phyloP scores from a whole-genome alignment of 2,797 vertebrate genomes.

The Anableps anableps region DNA sequence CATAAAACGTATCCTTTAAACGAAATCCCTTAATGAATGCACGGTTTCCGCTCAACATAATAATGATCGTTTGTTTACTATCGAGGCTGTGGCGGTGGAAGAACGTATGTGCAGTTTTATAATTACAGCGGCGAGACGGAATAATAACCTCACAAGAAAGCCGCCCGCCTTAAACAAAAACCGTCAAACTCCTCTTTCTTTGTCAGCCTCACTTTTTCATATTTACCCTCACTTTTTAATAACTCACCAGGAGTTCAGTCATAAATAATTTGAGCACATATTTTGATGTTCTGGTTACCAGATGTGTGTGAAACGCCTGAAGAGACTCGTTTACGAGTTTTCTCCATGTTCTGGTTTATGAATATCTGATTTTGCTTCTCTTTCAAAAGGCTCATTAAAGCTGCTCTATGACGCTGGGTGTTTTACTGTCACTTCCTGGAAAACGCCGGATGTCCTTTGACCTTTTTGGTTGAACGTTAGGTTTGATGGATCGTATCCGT shows the following conservation, averaged over 20 bases:
- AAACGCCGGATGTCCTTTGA: background rate
- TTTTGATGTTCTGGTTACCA: background rate
- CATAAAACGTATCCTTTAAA: background rate
- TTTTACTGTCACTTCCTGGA: background rate
- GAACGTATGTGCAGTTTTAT: constrained; percentile 5
- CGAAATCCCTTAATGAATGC: constrained; percentile 4
- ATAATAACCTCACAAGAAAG: background rate
- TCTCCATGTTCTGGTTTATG: background rate
- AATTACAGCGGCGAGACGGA: constrained; percentile 27
- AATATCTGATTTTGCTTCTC: background rate
- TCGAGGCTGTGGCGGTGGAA: background rate
- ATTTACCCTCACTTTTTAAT: background rate
- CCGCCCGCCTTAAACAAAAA: background rate
- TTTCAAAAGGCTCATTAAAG: background rate
- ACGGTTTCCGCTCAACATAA: background rate
- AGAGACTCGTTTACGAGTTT: background rate
- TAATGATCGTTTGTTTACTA: background rate
- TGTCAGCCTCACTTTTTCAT: background rate
- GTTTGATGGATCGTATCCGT: background rate
- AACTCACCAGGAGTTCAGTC: background rate
- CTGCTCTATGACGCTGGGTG: background rate
- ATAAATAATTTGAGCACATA: background rate
- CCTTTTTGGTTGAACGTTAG: background rate
- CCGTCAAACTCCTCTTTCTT: background rate
- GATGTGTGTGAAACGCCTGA: background rate